Evolutionary conservation across 1,140 invertebrate species (phyloP), one percentile per base, ranked within the genome.

Genomic region (Bombyx mandarina): DNA sequence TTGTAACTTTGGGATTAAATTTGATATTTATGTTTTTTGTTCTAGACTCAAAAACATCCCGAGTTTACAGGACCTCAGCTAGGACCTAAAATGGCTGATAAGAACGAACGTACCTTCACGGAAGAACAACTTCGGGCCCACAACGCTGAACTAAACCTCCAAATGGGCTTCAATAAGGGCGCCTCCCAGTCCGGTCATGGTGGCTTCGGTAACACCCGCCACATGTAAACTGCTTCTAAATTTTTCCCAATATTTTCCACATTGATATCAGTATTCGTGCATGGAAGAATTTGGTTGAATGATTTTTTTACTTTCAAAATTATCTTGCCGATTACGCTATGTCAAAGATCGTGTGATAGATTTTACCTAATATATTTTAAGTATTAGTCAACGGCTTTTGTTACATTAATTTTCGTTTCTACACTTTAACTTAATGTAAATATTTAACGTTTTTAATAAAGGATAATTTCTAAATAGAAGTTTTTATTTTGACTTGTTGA

Each of bases 81-180:
- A 57, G 97, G 97, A 45, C 97, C 97, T 7, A 98, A 98, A 84
- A 98, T 98, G 94, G 90, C 97, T 1, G 97, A 99, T 0, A 96
- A 97, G 84, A 96, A 98, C 73, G 94, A 98, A 76, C 91, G 97
- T 62, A 91, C 93, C 44, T 99, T 99, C 88, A 95, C 95, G 0
- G 97, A 99, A 63, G 98, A 98, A 58, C 98, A 99, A 81, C 89
- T 99, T 18, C 91, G 96, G 49, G 95, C 96, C 3, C 93, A 95
- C 61, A 95, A 99, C 78, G 94, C 93, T 35, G 92, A 98, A 57
- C 90, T 99, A 12, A 96, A 96, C 74, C 91, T 99, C 8, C 98
- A 99, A 88, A 98, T 98, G 93, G 98, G 98, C 26, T 97, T 91
- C 89, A 99, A 99, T 88, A 98, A 99, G 81, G 95, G 95, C 44